These are phyloP conservation scores for Oopsacas minuta DNA, from an alignment of 37 sponge, comb jelly and placozoan species.

Conservation along the genomic window DNA sequence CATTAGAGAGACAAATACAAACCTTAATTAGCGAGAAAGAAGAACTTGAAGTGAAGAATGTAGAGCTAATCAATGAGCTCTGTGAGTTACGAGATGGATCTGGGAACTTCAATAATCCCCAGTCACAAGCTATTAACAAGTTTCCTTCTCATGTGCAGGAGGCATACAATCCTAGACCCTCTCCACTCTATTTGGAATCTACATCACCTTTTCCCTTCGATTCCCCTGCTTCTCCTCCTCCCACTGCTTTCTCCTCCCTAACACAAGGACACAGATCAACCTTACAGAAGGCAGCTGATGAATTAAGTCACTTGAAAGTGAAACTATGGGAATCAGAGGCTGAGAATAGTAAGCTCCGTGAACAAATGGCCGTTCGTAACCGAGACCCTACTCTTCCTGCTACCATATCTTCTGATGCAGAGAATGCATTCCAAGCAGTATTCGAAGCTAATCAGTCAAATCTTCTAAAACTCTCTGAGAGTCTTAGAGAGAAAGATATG, in stretches of 20 bases:
- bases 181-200: not conserved
- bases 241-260: not conserved
- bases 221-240: not conserved
- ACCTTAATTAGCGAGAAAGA: not conserved
- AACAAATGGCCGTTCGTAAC: not conserved
- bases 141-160: not conserved
- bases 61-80: not conserved
- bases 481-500: not conserved
- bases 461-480: not conserved
- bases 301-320: slow-evolving; percentile 6
- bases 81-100: not conserved
- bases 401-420: not conserved
- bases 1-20: not conserved
- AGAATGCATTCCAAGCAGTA: not conserved
- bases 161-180: not conserved
- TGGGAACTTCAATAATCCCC: not conserved
- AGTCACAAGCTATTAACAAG: not conserved
- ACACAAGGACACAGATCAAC: slow-evolving; percentile 7
- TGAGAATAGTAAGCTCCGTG: not conserved
- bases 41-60: not conserved
- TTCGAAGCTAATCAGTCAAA: not conserved
- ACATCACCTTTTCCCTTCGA: not conserved
- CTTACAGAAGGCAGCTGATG: not conserved
- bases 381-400: not conserved
- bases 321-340: not conserved